These are phyloP conservation scores for Autographa pulchrina DNA, from an alignment of 2,888 invertebrate species.

Conservation along the genomic window DNA sequence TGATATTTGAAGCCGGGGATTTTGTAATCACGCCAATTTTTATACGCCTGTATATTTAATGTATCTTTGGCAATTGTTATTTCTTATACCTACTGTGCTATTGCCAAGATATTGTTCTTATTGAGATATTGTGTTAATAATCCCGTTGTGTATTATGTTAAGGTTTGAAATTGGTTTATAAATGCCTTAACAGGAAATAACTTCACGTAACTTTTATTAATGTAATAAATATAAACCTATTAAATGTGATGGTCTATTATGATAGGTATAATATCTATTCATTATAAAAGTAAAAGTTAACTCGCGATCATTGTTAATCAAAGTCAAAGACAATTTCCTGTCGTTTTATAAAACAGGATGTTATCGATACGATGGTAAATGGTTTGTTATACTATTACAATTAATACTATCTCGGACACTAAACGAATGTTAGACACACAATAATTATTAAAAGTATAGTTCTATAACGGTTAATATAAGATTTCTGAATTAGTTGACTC, in stretches of 20 bases:
- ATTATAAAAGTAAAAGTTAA: constrained; percentile 49
- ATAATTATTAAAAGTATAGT: too few relatives aligned
- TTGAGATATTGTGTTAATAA: neutral
- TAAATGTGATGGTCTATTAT: constrained; percentile 24
- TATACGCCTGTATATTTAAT: constrained; percentile 52
- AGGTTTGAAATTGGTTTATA: too few relatives aligned
- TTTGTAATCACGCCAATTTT: constrained; percentile 81
- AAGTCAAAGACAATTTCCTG: constrained; percentile 52
- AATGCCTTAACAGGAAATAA: neutral
- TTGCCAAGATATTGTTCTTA: neutral
- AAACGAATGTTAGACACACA: neutral
- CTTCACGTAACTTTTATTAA: neutral
- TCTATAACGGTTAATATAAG: too few relatives aligned
- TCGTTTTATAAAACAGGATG: constrained; percentile 47
- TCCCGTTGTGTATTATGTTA: neutral
- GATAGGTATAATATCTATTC: constrained; percentile 31
- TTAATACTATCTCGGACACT: neutral
- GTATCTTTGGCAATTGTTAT: constrained; percentile 35
- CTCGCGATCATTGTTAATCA: constrained; percentile 39
- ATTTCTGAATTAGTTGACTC: too few relatives aligned
- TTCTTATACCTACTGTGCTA: neutral
- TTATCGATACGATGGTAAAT: constrained; percentile 37
- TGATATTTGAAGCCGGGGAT: constrained; percentile 78
- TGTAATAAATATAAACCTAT: neutral
- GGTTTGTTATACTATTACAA: neutral